Conservation (phyloP, 92 coral and sea anemone genomes). For the Phenganax subtilis region DNA sequence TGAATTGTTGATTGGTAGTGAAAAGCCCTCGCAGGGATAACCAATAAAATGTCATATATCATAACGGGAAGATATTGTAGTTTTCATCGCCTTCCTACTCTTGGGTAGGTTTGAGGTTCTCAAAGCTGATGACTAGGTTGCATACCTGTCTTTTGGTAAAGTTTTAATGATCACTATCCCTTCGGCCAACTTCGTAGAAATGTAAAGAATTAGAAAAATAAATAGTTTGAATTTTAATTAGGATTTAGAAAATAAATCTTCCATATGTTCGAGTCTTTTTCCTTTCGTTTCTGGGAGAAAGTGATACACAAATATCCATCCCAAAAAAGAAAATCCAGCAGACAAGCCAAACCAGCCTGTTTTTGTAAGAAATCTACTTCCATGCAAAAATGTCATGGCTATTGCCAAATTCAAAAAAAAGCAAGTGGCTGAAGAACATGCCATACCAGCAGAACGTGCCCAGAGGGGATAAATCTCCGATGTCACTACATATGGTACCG, state of each 20-base stretch:
- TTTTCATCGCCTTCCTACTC: no score
- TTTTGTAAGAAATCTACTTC: constrained; percentile 44
- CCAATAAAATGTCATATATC: no score
- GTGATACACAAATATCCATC: constrained; percentile 67
- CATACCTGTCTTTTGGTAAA: no score
- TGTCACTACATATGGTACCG: constrained; percentile 13
- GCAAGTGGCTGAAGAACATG: background rate
- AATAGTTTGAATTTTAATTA: no score
- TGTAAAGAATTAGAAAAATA: no score
- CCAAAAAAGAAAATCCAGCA: constrained; percentile 58
- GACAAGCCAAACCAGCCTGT: constrained; percentile 84
- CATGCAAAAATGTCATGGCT: constrained; percentile 22
- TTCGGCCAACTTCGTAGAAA: no score
- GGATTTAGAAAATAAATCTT: constrained; percentile 48
- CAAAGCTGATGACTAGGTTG: no score
- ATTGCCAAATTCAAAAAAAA: background rate
- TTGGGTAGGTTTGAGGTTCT: no score
- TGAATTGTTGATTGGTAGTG: no score
- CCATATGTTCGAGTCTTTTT: constrained; percentile 72
- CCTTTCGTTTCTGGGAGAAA: constrained; percentile 85
- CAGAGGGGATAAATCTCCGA: constrained; percentile 30
- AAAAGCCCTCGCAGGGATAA: no score
- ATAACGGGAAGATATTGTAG: no score
- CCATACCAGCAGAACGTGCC: constrained; percentile 25
- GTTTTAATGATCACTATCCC: no score